Percentiles rank a stretch among this genome's conserved stretches.
Evolutionary conservation across 2,888 invertebrate genomes (phyloP).

Genomic region (Corythucha ciliata): DNA sequence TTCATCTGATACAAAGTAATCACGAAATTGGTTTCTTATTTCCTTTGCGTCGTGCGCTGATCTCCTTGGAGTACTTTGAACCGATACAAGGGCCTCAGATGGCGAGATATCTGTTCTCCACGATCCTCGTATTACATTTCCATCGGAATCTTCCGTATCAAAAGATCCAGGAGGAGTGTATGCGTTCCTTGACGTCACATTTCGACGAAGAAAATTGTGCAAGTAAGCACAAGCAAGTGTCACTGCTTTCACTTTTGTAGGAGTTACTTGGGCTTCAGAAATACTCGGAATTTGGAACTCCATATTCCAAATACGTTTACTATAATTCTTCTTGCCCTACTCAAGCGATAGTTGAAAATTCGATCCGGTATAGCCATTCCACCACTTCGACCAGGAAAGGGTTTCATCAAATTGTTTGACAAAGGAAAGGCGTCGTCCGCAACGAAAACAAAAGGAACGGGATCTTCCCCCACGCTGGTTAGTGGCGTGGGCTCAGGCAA

Average conservation of each 20-base stretch:
- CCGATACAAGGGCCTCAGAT: not conserved
- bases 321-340: not conserved
- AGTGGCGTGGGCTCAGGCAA: not conserved
- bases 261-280: slow-evolving; percentile 13
- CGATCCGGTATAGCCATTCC: slow-evolving; percentile 1
- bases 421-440: slow-evolving; percentile 15
- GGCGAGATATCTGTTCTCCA: slow-evolving; percentile 12
- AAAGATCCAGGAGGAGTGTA: slow-evolving; percentile 18
- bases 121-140: slow-evolving; percentile 12
- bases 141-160: slow-evolving; percentile 13
- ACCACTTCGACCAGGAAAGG: not conserved
- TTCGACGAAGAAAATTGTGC: slow-evolving; percentile 16
- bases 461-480: not conserved
- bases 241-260: slow-evolving; percentile 4
- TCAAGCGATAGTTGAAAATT: slow-evolving; percentile 11
- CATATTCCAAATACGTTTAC: slow-evolving; percentile 12
- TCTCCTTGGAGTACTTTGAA: slow-evolving; percentile 10
- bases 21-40: slow-evolving; percentile 11
- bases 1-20: not conserved
- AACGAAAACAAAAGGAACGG: not conserved
- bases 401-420: slow-evolving; percentile 4
- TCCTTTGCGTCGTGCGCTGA: slow-evolving; percentile 6
- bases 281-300: slow-evolving; percentile 11
- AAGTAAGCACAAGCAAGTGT: slow-evolving; percentile 3
- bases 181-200: slow-evolving; percentile 2